phyloP scores from a whole-genome alignment of 2,113 vertebrate genomes.

The Daubentonia madagascariensis region DNA sequence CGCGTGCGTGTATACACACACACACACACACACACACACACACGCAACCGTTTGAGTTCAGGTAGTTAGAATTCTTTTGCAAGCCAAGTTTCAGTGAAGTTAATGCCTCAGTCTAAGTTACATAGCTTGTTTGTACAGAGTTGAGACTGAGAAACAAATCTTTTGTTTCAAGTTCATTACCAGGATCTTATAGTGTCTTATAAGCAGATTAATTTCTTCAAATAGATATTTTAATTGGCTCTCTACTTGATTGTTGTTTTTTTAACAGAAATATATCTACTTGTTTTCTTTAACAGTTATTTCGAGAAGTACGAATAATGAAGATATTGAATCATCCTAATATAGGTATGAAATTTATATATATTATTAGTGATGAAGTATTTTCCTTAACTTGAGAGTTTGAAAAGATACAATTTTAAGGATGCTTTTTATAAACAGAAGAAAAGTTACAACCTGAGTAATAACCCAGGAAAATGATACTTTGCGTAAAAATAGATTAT shows the following conservation, averaged over 20 bases:
- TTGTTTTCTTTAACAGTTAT: slow-evolving; percentile 89
- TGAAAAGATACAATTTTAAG: neutral
- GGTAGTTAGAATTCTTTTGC: neutral
- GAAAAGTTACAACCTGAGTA: neutral
- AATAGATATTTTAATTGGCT: neutral
- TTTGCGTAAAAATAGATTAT: neutral
- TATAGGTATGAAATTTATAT: slow-evolving; percentile 88
- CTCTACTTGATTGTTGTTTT: neutral
- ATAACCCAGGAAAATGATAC: neutral
- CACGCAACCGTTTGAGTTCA: neutral
- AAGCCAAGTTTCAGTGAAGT: neutral
- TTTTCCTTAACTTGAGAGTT: neutral
- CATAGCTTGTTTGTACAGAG: neutral
- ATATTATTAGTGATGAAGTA: neutral
- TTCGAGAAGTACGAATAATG: slow-evolving; percentile 99
- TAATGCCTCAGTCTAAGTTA: neutral
- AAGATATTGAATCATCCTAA: slow-evolving; percentile 98
- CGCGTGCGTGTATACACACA: too few relatives aligned
- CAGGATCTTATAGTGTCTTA: neutral
- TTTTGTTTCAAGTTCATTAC: neutral
- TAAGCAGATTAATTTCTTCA: neutral
- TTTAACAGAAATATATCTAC: slow-evolving; percentile 30
- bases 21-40: too few relatives aligned
- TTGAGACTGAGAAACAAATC: neutral
- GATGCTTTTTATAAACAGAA: neutral